Base-by-base conservation (phyloP, 2,113 vertebrate genomes). In the Nestor notabilis region DNA sequence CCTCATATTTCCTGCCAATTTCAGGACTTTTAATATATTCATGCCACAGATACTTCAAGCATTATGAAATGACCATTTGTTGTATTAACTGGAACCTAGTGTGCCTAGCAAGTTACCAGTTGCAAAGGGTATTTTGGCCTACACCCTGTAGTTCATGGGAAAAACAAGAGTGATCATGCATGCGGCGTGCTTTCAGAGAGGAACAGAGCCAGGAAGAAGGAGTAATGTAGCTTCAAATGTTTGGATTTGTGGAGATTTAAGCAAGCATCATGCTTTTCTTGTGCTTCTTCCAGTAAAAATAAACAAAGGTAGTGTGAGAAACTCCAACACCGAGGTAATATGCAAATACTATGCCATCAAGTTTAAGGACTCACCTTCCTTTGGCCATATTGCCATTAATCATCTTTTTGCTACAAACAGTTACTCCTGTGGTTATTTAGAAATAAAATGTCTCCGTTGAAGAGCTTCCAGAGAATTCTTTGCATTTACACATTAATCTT, bases 281-380 rank as follows among this genome's bases (percentile, higher is more conserved):
- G 92, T 95, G 65, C 52, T 84, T 89, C 81, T 65, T 95, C 95
- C 95, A 97, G 63, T 49, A 95, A 92, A 96, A 97, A 97, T 94
- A 96, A 96, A 95, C 61, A 93, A 94, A 95, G 87, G 93, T 97
- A 90, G 80, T 93, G 64, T 88, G 88, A 97, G 90, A 95, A 97
- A 82, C 69, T 56, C 76, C 53, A 66, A 76, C n/a, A 43, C 35
- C 0, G 0, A 90, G 75, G 63, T 94, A 82, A n/a, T 41, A 52
- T 5, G 47, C 60, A 89, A 78, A 78, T 71, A 37, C 64, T 8
- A 2, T 23, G 31, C 44, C 12, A 0, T 76, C 29, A 28, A 3
- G 12, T 78, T 92, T 39, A 89, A 43, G 29, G 46, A 46, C 37
- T 92, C 52, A 10, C 81, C 79, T 90, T 78, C 12, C 82, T 90